Evolutionary conservation across 2,113 vertebrate genomes (phyloP), one percentile per base, ranked within the genome.

Genomic region (Crotalus viridis): DNA sequence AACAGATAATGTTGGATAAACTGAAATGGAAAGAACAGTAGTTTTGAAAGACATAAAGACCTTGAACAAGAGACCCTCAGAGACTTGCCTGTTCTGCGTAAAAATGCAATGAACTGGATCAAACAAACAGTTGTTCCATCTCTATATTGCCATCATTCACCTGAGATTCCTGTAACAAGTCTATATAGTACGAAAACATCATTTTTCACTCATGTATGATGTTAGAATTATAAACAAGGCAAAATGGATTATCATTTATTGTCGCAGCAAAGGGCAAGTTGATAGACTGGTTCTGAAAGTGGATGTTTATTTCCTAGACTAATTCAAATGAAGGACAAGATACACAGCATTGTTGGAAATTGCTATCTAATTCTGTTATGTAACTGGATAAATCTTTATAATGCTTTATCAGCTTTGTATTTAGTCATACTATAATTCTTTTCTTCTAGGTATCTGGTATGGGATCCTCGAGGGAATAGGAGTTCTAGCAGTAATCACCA

Each of bases 401-500:
- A 17, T 51, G 15, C 61, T 93, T 93, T 89, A n/a, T n/a, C 24
- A 13, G 55, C 5, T 48, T 9, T 69, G 69, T 43, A 52, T 26
- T 12, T 0, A 1, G 87, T 91, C 0, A 89, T 91, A 43, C 94
- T 96, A 52, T 91, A 1, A 43, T 91, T 96, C 56, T 92, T 95
- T 89, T 93, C 85, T 93, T 3, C 43, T 96, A 99, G 99, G 99
- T 92, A 99, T 99, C 97, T 99, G 99, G 99, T 99, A 99, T 94
- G 99, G 99, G 59, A 99, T 99, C 94, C 98, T 99, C 10, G 99
- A 99, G 97, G 99, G 99, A 92, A 99, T 99, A 43, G 99, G 99
- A 6, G 99, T 99, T 89, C 94, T 99, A 95, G 99, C 99, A 89
- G 99, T 99, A 95, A 99, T 99, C 97, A 99, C 99, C 92, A 99